phyloP scores from a whole-genome alignment of 2,888 invertebrate species.

The Caenorhabditis wallacei region DNA sequence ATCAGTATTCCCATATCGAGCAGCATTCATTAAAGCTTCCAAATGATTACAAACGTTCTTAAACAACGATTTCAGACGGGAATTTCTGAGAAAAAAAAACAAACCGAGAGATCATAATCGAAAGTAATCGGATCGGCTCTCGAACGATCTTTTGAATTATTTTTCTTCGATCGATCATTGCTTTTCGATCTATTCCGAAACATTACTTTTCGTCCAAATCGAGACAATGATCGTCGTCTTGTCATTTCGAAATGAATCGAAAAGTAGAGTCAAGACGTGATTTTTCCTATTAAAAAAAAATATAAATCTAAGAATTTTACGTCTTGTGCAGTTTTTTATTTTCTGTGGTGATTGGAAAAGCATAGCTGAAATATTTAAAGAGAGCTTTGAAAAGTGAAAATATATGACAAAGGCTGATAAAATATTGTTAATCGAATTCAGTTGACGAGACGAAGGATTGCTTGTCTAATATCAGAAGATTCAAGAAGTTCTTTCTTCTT shows the following conservation, averaged over 20 bases:
- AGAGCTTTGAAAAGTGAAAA: not conserved
- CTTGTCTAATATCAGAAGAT: constrained; percentile 36
- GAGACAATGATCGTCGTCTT: constrained; percentile 51
- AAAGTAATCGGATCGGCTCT: constrained; percentile 49
- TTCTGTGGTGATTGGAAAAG: no score
- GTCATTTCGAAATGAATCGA: constrained; percentile 33
- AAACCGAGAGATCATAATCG: constrained; percentile 61
- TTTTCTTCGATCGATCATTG: constrained; percentile 12
- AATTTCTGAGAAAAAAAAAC: no score
- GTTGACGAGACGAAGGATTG: constrained; percentile 55
- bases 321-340: no score
- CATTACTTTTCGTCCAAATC: constrained; percentile 54
- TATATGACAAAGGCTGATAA: constrained; percentile 1
- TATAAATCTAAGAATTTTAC: no score
- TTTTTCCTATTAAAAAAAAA: not conserved
- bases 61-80: not conserved
- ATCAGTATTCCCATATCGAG: constrained; percentile 63
- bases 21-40: constrained; percentile 66
- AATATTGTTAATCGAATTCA: constrained; percentile 6
- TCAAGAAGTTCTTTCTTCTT: constrained; percentile 49
- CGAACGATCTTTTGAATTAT: constrained; percentile 45
- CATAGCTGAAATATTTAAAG: no score
- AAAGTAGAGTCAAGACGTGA: not conserved
- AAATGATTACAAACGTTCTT: constrained; percentile 64
- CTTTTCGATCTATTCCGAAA: constrained; percentile 60